These are phyloP conservation scores for Metaphire vulgaris DNA, from an alignment of 1,140 invertebrate species.

Conservation along the genomic window DNA sequence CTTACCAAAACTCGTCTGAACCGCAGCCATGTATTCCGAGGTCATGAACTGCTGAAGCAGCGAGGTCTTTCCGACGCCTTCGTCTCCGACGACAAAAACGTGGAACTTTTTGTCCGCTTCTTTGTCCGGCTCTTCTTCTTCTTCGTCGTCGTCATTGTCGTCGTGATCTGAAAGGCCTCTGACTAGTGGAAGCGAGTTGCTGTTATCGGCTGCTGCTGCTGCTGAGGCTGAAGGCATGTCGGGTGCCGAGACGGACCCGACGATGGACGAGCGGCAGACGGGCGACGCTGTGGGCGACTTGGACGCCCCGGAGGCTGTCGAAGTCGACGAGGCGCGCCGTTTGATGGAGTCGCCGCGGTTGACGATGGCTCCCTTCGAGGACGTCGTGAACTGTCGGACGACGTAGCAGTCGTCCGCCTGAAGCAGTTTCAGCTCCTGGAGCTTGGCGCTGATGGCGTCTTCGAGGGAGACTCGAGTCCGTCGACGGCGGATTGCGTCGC, in stretches of 20 bases:
- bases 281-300: not conserved
- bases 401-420: conserved; percentile 21
- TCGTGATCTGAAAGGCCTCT: not conserved
- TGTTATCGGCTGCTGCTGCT: too few species aligned
- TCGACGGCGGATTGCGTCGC: too few species aligned
- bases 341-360: conserved; percentile 30
- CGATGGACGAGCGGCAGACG: not conserved
- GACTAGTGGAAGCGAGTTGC: not conserved
- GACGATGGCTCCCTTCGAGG: conserved; percentile 27
- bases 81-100: conserved; percentile 75
- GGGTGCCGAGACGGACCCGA: not conserved
- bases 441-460: conserved; percentile 13
- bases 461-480: conserved; percentile 14
- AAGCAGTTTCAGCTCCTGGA: conserved; percentile 18
- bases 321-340: conserved; percentile 4
- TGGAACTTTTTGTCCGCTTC: conserved; percentile 54
- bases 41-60: conserved; percentile 86
- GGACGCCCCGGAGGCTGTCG: not conserved
- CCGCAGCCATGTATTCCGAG: conserved; percentile 86
- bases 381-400: conserved; percentile 28
- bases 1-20: conserved; percentile 60
- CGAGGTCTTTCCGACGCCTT: conserved; percentile 80
- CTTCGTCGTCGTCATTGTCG: too few species aligned
- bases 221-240: not conserved
- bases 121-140: too few species aligned